Percentiles rank a stretch among this genome's conserved stretches.
Conservation (phyloP, 2,888 invertebrate genomes). For the Nymphalis polychloros region DNA sequence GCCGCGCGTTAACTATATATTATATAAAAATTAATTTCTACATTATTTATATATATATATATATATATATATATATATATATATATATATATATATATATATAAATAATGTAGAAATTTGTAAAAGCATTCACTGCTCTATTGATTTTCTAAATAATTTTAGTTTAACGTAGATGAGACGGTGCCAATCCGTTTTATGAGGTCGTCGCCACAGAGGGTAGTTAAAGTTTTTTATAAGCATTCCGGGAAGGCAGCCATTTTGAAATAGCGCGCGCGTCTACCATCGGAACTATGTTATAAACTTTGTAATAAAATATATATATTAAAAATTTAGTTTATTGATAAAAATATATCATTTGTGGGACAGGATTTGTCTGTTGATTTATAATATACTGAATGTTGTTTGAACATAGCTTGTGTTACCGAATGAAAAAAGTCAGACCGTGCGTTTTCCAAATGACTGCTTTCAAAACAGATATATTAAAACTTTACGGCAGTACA, state of each 20-base stretch:
- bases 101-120: too few relatives aligned
- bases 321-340: constrained; percentile 10
- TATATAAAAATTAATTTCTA: too few relatives aligned
- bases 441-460: too few relatives aligned
- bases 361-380: background rate
- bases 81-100: background rate
- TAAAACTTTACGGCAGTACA: too few relatives aligned
- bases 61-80: background rate
- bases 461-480: too few relatives aligned
- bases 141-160: constrained; percentile 12
- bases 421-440: too few relatives aligned
- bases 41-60: background rate
- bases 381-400: too few relatives aligned
- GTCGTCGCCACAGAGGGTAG: constrained; percentile 43
- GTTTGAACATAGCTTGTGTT: too few relatives aligned
- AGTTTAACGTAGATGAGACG: constrained; percentile 24
- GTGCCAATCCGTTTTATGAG: constrained; percentile 49
- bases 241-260: constrained; percentile 43
- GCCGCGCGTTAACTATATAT: background rate
- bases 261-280: constrained; percentile 24
- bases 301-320: constrained; percentile 33
- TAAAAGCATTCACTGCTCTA: background rate
- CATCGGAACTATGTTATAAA: constrained; percentile 35
- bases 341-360: constrained; percentile 1
- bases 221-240: constrained; percentile 48